A percentile compares a stretch with the other conserved stretches of the same genome.
These are phyloP conservation scores for Indri indri DNA, from an alignment of 2,113 vertebrate genomes.

Conservation along the genomic window DNA sequence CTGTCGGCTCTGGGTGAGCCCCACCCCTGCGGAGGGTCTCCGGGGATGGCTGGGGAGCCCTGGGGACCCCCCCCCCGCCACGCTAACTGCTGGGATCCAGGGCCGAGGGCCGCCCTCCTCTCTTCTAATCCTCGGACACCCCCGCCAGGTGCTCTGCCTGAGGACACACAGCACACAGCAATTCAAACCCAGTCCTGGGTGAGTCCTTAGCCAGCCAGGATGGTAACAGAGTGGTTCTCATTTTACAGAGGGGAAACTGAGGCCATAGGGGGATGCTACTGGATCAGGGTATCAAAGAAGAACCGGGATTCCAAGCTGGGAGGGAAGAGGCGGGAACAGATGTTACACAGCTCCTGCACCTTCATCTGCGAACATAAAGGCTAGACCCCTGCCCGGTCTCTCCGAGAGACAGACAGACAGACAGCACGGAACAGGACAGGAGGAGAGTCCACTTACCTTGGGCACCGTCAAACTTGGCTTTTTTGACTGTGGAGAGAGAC, in stretches of 20 bases:
- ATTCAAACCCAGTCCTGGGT: background rate
- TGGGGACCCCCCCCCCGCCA: background rate
- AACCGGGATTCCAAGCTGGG: background rate
- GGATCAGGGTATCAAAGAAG: background rate
- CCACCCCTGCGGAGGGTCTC: background rate
- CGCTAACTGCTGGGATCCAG: background rate
- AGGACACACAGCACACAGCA: background rate
- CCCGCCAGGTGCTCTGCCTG: background rate
- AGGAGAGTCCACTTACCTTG: constrained; percentile 89
- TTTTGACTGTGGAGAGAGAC: constrained; percentile 92
- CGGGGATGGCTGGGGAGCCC: background rate
- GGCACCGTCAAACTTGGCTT: constrained; percentile 97
- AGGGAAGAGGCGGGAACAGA: background rate
- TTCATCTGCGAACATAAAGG: background rate
- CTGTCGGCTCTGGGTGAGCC: background rate
- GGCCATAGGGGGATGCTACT: background rate
- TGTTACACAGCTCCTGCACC: background rate
- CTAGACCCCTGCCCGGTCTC: background rate
- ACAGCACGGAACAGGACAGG: background rate
- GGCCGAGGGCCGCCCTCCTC: background rate
- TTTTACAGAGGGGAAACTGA: background rate
- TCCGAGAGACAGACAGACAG: background rate
- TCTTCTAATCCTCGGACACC: background rate
- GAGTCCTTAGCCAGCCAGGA: background rate
- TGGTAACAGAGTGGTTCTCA: background rate